Evolutionary conservation across 2,888 invertebrate species (phyloP).

Genomic region (Zygothrica quintamaculata): DNA sequence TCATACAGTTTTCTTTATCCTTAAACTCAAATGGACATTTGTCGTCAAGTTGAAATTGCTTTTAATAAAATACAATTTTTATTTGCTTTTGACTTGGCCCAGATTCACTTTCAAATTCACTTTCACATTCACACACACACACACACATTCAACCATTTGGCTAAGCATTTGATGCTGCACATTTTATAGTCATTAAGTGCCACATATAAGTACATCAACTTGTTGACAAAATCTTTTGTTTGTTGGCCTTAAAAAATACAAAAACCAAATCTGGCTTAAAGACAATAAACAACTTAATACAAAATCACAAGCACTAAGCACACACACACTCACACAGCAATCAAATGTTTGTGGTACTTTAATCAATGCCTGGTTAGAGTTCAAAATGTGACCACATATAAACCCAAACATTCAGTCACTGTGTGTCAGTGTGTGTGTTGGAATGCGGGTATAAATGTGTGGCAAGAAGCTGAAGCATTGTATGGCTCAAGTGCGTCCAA

Average conservation of each 20-base stretch:
- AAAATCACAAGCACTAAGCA: constrained; percentile 58
- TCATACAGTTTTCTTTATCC: neutral
- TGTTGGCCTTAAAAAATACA: constrained; percentile 62
- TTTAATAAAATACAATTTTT: constrained; percentile 72
- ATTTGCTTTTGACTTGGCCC: constrained; percentile 60
- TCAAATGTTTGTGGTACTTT: constrained; percentile 62
- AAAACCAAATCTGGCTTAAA: constrained; percentile 42
- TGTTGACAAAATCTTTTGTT: constrained; percentile 44
- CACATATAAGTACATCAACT: constrained; percentile 23
- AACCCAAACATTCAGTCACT: constrained; percentile 31
- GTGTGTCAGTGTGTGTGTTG: constrained; percentile 8
- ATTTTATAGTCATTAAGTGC: constrained; percentile 71
- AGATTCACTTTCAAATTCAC: too few species aligned
- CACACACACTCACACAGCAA: constrained; percentile 50
- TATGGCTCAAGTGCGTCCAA: constrained; percentile 37
- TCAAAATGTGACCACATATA: constrained; percentile 49
- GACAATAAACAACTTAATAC: constrained; percentile 28
- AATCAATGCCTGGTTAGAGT: constrained; percentile 59
- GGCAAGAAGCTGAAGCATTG: constrained; percentile 25
- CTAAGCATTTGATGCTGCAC: constrained; percentile 34
- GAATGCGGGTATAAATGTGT: constrained; percentile 22
- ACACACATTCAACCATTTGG: constrained; percentile 27
- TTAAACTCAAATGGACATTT: constrained; percentile 51
- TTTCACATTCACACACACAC: too few species aligned
- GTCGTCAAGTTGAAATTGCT: constrained; percentile 74